These are phyloP conservation scores for Girardinichthys multiradiatus DNA, from an alignment of 2,113 vertebrate species.

Conservation along the genomic window DNA sequence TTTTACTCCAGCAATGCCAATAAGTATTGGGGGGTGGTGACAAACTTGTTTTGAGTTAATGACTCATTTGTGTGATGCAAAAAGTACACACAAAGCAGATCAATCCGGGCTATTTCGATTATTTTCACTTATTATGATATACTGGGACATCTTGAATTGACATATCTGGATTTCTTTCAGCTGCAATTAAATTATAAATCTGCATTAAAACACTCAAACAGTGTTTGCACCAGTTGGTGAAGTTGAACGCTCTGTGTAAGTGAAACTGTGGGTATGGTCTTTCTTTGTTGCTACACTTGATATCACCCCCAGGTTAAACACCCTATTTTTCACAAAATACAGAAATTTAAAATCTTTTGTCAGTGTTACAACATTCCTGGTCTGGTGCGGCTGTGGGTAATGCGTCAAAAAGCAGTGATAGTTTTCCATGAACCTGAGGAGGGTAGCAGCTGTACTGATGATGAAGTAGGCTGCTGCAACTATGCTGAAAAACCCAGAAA, in stretches of 20 bases:
- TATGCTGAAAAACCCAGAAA: neutral
- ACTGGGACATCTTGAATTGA: neutral
- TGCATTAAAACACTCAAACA: neutral
- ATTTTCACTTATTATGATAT: neutral
- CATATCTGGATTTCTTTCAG: no score
- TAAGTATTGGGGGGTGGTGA: neutral
- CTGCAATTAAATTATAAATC: neutral
- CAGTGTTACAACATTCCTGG: neutral
- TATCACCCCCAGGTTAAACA: neutral
- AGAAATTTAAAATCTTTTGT: neutral
- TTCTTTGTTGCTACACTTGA: no score
- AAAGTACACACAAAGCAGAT: neutral
- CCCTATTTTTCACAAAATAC: neutral
- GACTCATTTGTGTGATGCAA: neutral
- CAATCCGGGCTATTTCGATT: neutral
- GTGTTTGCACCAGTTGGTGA: no score
- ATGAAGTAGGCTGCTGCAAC: slow-evolving; percentile 1
- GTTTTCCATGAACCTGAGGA: neutral
- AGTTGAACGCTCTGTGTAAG: neutral
- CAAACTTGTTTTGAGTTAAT: neutral
- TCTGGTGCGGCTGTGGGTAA: neutral
- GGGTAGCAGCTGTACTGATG: neutral
- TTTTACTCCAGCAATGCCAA: neutral
- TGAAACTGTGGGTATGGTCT: neutral
- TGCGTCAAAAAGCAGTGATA: neutral